phyloP scores from a whole-genome alignment of 2,888 invertebrate species.

The Notodonta dromedarius region DNA sequence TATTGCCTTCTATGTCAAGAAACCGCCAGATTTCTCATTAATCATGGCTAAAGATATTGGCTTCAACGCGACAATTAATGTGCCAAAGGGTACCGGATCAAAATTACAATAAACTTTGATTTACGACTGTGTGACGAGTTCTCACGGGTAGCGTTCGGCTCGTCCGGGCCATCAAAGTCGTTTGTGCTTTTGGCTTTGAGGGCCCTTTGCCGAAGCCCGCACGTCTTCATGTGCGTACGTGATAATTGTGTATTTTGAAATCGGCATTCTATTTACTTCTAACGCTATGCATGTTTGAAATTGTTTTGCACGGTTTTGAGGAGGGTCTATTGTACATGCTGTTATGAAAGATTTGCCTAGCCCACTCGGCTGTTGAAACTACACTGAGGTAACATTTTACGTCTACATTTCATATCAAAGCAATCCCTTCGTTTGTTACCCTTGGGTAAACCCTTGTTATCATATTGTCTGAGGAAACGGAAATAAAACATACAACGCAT shows the following conservation, averaged over 20 bases:
- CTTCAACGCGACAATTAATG: not conserved
- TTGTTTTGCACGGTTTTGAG: too few relatives aligned
- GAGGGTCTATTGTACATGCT: too few relatives aligned
- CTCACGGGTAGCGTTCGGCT: slow-evolving; percentile 13
- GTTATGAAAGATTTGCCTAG: too few relatives aligned
- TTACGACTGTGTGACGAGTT: slow-evolving; percentile 25
- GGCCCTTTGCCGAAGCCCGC: slow-evolving; percentile 28
- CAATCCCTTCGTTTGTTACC: not conserved
- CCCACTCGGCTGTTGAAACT: too few relatives aligned
- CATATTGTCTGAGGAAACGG: not conserved
- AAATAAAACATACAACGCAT: slow-evolving; percentile 5
- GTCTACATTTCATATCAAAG: not conserved
- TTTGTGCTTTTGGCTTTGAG: slow-evolving; percentile 22
- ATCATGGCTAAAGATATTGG: slow-evolving; percentile 1
- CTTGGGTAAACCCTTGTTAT: not conserved
- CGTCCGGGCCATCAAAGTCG: slow-evolving; percentile 31
- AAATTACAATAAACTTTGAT: slow-evolving; percentile 17
- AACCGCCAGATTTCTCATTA: not conserved
- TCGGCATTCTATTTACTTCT: too few relatives aligned
- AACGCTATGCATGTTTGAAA: too few relatives aligned
- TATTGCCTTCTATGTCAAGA: slow-evolving; percentile 1
- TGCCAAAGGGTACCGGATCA: slow-evolving; percentile 5
- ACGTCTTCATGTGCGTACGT: slow-evolving; percentile 39
- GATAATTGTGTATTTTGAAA: slow-evolving; percentile 39
- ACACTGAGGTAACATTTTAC: too few relatives aligned